A percentile compares a stretch with the other conserved stretches of the same genome.
phyloP scores from a whole-genome alignment of 2,888 invertebrate genomes.

The Aricia artaxerxes region DNA sequence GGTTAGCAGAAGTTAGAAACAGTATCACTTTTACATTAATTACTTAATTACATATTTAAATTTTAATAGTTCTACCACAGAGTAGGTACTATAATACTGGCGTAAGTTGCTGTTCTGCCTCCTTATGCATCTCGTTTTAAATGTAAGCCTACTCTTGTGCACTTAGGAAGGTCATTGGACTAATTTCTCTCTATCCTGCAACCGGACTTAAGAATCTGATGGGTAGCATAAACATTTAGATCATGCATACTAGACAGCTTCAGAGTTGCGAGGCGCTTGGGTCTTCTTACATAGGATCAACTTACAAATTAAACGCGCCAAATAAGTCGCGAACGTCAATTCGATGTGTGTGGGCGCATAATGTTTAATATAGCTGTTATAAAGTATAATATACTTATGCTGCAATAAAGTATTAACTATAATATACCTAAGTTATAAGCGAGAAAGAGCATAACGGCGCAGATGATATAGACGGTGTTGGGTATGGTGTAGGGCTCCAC shows the following conservation, averaged over 20 bases:
- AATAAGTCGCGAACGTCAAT: constrained; percentile 16
- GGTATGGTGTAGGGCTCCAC: constrained; percentile 81
- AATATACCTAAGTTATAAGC: constrained; percentile 95
- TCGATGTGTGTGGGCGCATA: neutral
- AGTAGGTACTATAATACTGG: no score
- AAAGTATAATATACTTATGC: neutral
- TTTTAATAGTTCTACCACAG: no score
- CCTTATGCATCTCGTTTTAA: no score
- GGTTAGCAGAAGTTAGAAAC: neutral
- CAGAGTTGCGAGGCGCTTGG: neutral
- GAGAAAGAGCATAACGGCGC: constrained; percentile 92
- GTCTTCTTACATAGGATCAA: constrained; percentile 3
- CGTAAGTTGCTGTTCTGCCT: no score
- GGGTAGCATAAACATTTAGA: neutral
- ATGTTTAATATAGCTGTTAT: neutral
- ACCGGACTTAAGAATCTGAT: neutral
- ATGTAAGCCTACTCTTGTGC: no score
- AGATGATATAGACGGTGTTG: constrained; percentile 90
- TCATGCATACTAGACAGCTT: neutral
- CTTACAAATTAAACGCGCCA: constrained; percentile 5
- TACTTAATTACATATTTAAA: no score
- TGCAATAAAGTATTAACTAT: neutral
- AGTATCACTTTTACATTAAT: no score
- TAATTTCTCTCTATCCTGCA: neutral
- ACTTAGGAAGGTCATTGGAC: no score